Conservation (phyloP, 2,797 vertebrate genomes). For the Neosilurus mollespiculum region DNA sequence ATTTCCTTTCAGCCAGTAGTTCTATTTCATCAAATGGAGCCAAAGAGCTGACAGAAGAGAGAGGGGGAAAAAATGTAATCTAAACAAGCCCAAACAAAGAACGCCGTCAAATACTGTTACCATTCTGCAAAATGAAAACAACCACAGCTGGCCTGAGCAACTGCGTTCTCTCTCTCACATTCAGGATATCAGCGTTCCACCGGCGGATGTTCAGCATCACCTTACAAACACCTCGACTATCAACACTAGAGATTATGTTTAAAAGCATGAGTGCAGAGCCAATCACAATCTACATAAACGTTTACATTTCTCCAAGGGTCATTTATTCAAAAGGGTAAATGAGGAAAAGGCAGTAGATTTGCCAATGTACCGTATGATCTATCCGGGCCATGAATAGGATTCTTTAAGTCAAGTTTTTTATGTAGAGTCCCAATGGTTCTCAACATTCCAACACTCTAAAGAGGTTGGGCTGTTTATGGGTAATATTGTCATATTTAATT, state of each 20-base stretch:
- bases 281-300: conserved; percentile 29
- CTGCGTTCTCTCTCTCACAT: conserved; percentile 26
- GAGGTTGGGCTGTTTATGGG: not conserved
- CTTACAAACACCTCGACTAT: conserved; percentile 44
- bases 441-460: not conserved
- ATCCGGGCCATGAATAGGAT: not conserved
- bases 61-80: conserved; percentile 4
- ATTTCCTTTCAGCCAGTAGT: conserved; percentile 54
- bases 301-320: conserved; percentile 30
- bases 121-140: conserved; percentile 51
- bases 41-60: conserved; percentile 54
- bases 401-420: not conserved
- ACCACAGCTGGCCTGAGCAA: conserved; percentile 49
- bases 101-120: conserved; percentile 50
- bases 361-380: conserved; percentile 30
- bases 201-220: conserved; percentile 14
- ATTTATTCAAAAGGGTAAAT: conserved; percentile 42
- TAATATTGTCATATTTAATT: too few relatives aligned
- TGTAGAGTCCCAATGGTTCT: not conserved
- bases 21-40: conserved; percentile 51
- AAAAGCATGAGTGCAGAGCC: conserved; percentile 7
- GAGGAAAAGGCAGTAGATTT: conserved; percentile 43
- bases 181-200: conserved; percentile 20
- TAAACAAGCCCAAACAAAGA: conserved; percentile 54
- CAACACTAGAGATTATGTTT: conserved; percentile 16